phyloP scores from a whole-genome alignment of 2,888 invertebrate genomes.

The Calameuta filiformis region DNA sequence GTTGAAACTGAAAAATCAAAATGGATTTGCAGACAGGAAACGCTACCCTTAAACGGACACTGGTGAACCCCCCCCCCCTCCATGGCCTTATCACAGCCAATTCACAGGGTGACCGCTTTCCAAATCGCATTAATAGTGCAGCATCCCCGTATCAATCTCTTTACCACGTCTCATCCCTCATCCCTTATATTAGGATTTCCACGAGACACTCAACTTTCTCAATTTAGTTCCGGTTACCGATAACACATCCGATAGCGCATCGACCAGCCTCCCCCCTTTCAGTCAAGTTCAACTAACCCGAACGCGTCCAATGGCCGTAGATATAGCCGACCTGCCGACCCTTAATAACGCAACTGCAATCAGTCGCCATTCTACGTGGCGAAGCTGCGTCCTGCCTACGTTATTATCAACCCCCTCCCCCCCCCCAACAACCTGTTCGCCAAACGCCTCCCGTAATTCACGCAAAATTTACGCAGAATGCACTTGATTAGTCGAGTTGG shows the following conservation, averaged over 20 bases:
- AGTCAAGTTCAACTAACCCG: too few relatives aligned
- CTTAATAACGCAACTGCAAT: too few relatives aligned
- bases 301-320: slow-evolving; percentile 5
- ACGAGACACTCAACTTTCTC: too few relatives aligned
- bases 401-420: slow-evolving; percentile 3
- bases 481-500: too few relatives aligned
- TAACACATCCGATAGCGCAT: too few relatives aligned
- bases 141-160: slow-evolving; percentile 19
- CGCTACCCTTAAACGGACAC: neutral
- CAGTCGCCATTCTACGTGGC: neutral
- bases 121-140: slow-evolving; percentile 44
- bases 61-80: neutral
- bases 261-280: too few relatives aligned
- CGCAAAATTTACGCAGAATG: slow-evolving; percentile 2
- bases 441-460: neutral
- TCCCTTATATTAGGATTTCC: too few relatives aligned
- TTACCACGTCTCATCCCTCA: neutral
- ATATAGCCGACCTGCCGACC: slow-evolving; percentile 22
- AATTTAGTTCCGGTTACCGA: too few relatives aligned
- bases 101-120: slow-evolving; percentile 27
- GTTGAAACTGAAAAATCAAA: slow-evolving; percentile 9
- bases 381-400: slow-evolving; percentile 16
- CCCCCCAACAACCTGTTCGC: neutral
- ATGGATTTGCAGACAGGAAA: slow-evolving; percentile 38
- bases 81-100: slow-evolving; percentile 39